A percentile compares a stretch with the other conserved stretches of the same genome.
These are phyloP conservation scores for Arrhopalites spinosus DNA, from an alignment of 2,888 invertebrate genomes.

Conservation along the genomic window DNA sequence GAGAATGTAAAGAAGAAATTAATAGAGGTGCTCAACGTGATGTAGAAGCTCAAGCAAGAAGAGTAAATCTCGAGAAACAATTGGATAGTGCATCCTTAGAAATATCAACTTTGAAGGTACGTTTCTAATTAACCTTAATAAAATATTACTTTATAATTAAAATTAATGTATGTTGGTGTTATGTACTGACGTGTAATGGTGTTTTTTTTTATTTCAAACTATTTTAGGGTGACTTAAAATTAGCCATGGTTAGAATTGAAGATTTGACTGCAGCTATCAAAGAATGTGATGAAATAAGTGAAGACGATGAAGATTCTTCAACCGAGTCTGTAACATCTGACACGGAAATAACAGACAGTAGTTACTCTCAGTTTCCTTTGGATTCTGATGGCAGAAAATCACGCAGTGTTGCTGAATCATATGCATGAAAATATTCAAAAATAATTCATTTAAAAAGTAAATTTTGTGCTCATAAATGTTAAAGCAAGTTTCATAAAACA, in stretches of 20 bases:
- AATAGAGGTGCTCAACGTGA: conserved; percentile 54
- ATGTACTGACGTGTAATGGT: neutral
- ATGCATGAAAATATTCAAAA: conserved; percentile 13
- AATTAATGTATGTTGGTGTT: neutral
- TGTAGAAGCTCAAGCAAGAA: conserved; percentile 53
- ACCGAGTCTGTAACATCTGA: conserved; percentile 55
- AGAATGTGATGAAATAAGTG: conserved; percentile 65
- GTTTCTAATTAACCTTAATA: too few species aligned
- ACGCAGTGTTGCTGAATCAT: conserved; percentile 14
- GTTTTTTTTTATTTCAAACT: neutral
- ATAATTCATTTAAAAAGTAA: too few species aligned
- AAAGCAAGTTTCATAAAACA: too few species aligned
- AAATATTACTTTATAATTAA: neutral
- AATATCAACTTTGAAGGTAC: conserved; percentile 54
- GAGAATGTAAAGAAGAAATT: conserved; percentile 56
- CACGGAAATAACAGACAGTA: conserved; percentile 45
- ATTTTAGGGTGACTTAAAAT: conserved; percentile 69
- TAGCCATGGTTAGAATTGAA: conserved; percentile 86
- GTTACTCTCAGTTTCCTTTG: conserved; percentile 18
- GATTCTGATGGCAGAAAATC: conserved; percentile 26
- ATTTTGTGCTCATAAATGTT: too few species aligned
- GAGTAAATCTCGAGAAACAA: conserved; percentile 51
- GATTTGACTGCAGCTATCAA: conserved; percentile 92
- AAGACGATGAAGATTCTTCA: conserved; percentile 55
- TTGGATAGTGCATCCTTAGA: conserved; percentile 54